Conservation (phyloP, 2,888 invertebrate species). For the Hirtodrosophila alboralis region DNA sequence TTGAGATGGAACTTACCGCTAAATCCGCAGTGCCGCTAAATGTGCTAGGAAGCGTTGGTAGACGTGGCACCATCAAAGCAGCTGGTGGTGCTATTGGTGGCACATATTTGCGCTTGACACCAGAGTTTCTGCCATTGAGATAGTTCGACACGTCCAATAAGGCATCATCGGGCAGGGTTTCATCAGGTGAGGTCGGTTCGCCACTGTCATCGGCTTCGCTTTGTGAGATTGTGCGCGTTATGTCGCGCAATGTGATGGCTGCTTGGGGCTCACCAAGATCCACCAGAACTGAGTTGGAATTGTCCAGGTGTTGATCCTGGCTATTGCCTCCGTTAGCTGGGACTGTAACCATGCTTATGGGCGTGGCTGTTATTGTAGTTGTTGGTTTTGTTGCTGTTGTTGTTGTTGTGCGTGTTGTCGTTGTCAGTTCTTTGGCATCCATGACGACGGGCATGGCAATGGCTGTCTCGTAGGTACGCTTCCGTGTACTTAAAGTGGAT, state of each 20-base stretch:
- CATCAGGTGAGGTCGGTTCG: conserved; percentile 61
- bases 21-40: conserved; percentile 73
- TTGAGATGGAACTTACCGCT: conserved; percentile 65
- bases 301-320: conserved; percentile 1
- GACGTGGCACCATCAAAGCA: conserved; percentile 18
- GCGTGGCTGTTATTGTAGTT: conserved; percentile 8
- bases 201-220: conserved; percentile 68
- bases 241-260: conserved; percentile 70
- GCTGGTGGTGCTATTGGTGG: conserved; percentile 34
- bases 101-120: conserved; percentile 78
- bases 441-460: conserved; percentile 76
- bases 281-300: conserved; percentile 39
- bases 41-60: conserved; percentile 21
- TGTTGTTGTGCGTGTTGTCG: conserved; percentile 28
- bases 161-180: conserved; percentile 36
- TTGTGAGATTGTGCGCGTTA: conserved; percentile 80
- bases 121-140: conserved; percentile 46
- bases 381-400: conserved; percentile 17
- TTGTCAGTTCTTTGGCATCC: conserved; percentile 46
- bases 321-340: conserved; percentile 14
- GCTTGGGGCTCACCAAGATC: conserved; percentile 42
- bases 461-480: conserved; percentile 82
- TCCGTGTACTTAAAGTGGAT: conserved; percentile 75
- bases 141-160: conserved; percentile 45
- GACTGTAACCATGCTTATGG: conserved; percentile 21